Percentiles rank a stretch among this genome's conserved stretches.
Conservation (phyloP, 2,888 invertebrate genomes). For the Gordius sp. region DNA sequence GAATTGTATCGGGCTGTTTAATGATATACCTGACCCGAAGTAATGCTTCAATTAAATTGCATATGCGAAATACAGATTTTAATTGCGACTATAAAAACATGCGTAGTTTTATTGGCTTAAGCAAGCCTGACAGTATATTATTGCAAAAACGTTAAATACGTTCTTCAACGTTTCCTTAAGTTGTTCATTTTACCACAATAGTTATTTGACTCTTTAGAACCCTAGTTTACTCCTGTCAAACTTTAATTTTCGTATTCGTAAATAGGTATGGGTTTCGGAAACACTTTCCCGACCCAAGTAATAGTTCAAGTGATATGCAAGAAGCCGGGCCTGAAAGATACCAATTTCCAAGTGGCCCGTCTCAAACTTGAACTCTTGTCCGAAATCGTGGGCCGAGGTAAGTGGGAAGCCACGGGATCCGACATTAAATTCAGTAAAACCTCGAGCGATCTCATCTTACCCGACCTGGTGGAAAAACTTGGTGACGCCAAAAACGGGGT, state of each 20-base stretch:
- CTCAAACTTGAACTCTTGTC: background rate
- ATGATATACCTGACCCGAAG: no score
- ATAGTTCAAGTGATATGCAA: constrained; percentile 44
- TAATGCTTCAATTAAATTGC: no score
- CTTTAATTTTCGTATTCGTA: constrained; percentile 5
- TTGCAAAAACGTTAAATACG: no score
- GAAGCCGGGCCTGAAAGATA: constrained; percentile 61
- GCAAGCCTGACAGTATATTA: no score
- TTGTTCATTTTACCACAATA: no score
- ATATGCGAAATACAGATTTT: no score
- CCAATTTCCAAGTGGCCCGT: constrained; percentile 47
- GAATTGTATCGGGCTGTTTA: no score
- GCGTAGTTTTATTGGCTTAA: no score
- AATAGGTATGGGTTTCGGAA: constrained; percentile 20
- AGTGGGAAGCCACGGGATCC: constrained; percentile 22
- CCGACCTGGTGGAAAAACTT: constrained; percentile 54
- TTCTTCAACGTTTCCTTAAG: no score
- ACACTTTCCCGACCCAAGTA: constrained; percentile 45
- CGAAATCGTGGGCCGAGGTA: background rate
- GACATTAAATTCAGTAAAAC: constrained; percentile 35
- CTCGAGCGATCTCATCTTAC: constrained; percentile 45
- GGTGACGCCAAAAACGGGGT: constrained; percentile 52
- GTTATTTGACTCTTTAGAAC: no score
- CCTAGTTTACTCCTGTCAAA: no score
- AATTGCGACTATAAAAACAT: no score